phyloP scores from a whole-genome alignment of 2,113 vertebrate species.

The Gymnarchus niloticus region DNA sequence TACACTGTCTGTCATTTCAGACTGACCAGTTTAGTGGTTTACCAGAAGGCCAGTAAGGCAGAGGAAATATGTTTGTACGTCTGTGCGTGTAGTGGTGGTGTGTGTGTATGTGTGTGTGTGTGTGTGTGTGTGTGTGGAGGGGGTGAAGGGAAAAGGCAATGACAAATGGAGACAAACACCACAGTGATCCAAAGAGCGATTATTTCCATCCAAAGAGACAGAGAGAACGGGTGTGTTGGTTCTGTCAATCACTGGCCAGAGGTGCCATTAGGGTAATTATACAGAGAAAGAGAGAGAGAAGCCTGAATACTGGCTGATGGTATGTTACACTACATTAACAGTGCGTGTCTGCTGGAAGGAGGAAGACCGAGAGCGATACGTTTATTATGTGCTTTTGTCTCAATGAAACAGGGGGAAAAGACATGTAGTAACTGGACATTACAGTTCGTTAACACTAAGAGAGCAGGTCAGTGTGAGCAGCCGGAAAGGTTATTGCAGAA shows the following conservation, averaged over 20 bases:
- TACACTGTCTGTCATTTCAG: background rate
- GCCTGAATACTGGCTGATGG: slow-evolving; percentile 13
- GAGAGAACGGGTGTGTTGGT: slow-evolving; percentile 35
- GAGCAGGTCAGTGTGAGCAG: background rate
- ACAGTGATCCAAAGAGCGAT: slow-evolving; percentile 10
- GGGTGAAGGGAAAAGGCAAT: slow-evolving; percentile 46
- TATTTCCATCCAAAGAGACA: slow-evolving; percentile 14
- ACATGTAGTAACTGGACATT: background rate
- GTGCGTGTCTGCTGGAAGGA: background rate
- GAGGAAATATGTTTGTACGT: background rate
- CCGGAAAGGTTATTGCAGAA: slow-evolving; percentile 5
- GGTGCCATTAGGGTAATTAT: slow-evolving; percentile 38
- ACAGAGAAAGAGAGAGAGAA: slow-evolving; percentile 17
- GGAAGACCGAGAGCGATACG: background rate
- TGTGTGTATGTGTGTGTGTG: background rate
- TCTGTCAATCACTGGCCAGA: slow-evolving; percentile 48
- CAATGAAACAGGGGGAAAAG: background rate
- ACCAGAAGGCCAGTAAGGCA: background rate
- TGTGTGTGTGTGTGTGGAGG: background rate
- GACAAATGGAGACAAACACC: slow-evolving; percentile 4
- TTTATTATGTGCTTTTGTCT: background rate
- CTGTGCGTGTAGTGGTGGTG: too few relatives aligned
- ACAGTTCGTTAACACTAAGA: background rate
- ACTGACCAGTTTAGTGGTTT: background rate
- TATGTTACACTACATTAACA: background rate